These are phyloP conservation scores for Pelodiscus sinensis DNA, from an alignment of 2,113 vertebrate genomes.

Conservation along the genomic window DNA sequence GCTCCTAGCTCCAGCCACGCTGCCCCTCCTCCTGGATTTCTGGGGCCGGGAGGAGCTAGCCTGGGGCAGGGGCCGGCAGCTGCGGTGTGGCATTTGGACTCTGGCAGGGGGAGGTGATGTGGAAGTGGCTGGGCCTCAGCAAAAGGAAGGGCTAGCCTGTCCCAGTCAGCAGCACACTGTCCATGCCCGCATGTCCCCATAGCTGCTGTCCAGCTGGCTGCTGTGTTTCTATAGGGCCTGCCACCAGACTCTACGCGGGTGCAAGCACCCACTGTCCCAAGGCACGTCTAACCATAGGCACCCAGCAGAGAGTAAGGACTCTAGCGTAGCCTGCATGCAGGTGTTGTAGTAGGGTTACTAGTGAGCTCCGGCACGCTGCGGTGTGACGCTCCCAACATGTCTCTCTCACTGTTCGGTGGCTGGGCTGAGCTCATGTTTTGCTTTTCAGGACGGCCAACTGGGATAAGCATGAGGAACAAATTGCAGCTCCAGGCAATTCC, in stretches of 20 bases:
- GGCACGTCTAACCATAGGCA: background rate
- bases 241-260: background rate
- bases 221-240: background rate
- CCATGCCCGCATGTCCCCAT: background rate
- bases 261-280: background rate
- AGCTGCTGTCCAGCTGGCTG: background rate
- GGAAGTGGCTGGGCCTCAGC: too few species aligned
- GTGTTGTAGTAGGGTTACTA: background rate
- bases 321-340: background rate
- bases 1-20: too few species aligned
- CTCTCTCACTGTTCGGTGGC: background rate
- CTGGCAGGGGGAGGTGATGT: too few species aligned
- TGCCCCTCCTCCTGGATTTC: too few species aligned
- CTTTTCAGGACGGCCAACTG: slow-evolving; percentile 36
- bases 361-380: background rate
- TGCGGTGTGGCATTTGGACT: too few species aligned
- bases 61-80: too few species aligned
- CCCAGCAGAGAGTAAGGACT: background rate
- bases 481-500: background rate
- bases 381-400: background rate
- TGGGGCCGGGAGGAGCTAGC: too few species aligned
- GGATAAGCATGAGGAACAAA: slow-evolving; percentile 66
- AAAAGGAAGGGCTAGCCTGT: too few species aligned
- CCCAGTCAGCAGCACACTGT: too few species aligned
- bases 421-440: background rate